Base-by-base conservation (phyloP, 2,113 vertebrate genomes). In the Lasiurus borealis region DNA sequence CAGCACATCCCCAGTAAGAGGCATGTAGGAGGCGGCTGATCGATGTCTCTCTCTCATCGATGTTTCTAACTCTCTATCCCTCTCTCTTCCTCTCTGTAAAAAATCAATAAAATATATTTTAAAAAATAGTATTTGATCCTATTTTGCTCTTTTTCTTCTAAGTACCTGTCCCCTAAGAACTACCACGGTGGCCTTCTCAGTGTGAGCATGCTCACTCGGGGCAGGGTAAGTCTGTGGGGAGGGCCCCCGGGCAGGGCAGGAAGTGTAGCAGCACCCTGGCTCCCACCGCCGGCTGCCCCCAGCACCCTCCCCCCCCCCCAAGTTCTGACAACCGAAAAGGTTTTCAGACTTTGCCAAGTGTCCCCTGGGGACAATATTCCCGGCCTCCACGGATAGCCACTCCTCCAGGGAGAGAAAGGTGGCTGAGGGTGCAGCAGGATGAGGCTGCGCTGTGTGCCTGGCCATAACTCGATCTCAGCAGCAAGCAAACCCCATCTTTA, bases 221-320 rank as follows among this genome's bases (percentile, higher is more conserved):
- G 7, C 12, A 88, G 48, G 57, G 2, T 4, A 50, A 48, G 16
- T n/a, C 89, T 31, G 40, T 1, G 5, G 12, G 5, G 19, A n/a
- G n/a, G 19, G 48, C 40, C 27, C 21, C 69, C 25, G 19, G 0
- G 34, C 2, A 1, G 0, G 34, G 23, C 0, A 46, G 69, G 21
- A 34, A 19, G 46, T 8, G 36, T 1, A 57, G 25, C 48, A n/a
- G 31, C 25, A 52, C 12, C 36, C 44, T 46, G 27, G 54, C 54
- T 57, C 15, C 54, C 31, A 46, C 12, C 34, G 8, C 44, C n/a
- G 27, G 12, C 19, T 29, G 40, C 29, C 83, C 44, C 52, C 0
- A 21, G n/a, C n/a, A n/a, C n/a, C n/a, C n/a, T n/a, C 44, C 0
- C 10, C 21, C 34, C 25, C 59, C 59, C 19, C 19, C 31, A 82